Evolutionary conservation across 2,888 invertebrate genomes (phyloP), one percentile per base, ranked within the genome.

Genomic region (Conchocele bisecta): DNA sequence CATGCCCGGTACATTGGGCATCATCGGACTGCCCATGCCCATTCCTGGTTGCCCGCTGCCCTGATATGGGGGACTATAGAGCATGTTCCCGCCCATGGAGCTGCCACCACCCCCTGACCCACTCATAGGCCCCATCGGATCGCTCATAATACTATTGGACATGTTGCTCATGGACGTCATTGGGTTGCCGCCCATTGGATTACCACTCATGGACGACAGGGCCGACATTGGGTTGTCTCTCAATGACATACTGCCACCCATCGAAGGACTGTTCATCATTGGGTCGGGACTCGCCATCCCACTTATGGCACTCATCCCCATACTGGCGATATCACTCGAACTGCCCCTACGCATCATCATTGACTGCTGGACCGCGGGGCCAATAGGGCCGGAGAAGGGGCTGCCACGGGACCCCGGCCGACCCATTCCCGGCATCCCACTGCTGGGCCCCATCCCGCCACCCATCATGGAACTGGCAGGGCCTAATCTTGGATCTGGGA

Each of bases 141-240:
- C 81, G 63, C 67, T 74, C 77, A 80, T 81, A 67, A 76, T 73
- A 76, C 79, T 79, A 58, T 81, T 81, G 28, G 79, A 82, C 79
- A 85, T 83, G 39, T 81, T 83, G 28, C 83, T 81, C 83, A 83
- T 83, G 15, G 80, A 76, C 11, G 75, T 70, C 78, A 74, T 58
- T 29, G 58, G 58, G 53, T 33, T 64, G 22, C 54, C 41, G n/a
- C 41, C 56, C 54, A 73, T 82, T 13, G 76, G 64, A 35, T 79
- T 79, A 22, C 76, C 77, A 64, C 75, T 77, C 71, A 80, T 73
- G 15, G 69, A 71, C 4, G 75, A 70, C 5, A 74, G 58, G 24
- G 75, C 77, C 17, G 72, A 67, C 79, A 77, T 75, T 33, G 72
- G 67, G 29, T 76, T 74, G 11, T 51, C 58, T 46, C 75, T 71